Conservation (phyloP, 2,113 vertebrate genomes). For the Pantherophis guttatus region DNA sequence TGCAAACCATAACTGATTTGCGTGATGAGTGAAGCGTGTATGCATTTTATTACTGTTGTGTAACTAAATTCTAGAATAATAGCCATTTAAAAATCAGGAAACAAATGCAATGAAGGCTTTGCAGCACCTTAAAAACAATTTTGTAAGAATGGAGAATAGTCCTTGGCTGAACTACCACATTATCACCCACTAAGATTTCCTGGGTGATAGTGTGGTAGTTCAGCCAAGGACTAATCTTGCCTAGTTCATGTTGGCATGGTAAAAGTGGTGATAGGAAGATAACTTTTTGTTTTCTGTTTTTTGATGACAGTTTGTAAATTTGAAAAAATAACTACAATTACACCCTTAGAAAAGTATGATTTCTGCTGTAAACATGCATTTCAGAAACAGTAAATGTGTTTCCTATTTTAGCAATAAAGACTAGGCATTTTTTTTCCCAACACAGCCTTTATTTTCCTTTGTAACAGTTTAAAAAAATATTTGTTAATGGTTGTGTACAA, state of each 20-base stretch:
- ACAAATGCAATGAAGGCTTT: background rate
- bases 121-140: background rate
- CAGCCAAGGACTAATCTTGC: background rate
- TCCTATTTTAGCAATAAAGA: background rate
- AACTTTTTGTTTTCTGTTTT: background rate
- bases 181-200: background rate
- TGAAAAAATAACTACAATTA: background rate
- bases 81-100: background rate
- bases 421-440: conserved; percentile 12
- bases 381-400: background rate
- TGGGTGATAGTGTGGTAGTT: too few relatives aligned
- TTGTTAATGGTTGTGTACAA: conserved; percentile 57
- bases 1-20: background rate
- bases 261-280: background rate
- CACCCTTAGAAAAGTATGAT: background rate
- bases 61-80: background rate
- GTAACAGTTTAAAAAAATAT: conserved; percentile 60
- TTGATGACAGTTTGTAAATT: background rate
- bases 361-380: background rate
- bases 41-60: background rate
- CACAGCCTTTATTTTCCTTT: conserved; percentile 64
- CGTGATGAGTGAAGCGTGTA: background rate
- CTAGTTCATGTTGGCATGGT: background rate
- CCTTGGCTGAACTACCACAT: background rate
- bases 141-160: background rate